phyloP scores from a whole-genome alignment of 2,113 vertebrate genomes.

The Muntiacus muntjak region DNA sequence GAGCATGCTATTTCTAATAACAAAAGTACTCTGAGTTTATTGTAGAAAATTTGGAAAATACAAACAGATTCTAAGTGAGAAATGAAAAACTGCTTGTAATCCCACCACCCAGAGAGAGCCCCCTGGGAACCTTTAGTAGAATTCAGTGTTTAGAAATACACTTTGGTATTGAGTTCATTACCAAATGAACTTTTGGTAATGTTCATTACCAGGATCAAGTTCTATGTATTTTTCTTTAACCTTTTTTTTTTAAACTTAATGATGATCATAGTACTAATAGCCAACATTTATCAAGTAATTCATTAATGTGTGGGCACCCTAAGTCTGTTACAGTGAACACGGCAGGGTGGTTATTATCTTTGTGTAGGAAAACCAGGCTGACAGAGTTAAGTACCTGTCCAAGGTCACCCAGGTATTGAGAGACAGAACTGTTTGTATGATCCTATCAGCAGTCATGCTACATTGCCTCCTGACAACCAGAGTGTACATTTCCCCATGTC shows the following conservation, averaged over 20 bases:
- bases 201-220: background rate
- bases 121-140: background rate
- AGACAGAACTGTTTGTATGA: rapidly evolving
- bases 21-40: background rate
- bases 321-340: background rate
- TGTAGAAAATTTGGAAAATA: background rate
- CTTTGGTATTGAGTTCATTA: background rate
- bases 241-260: background rate
- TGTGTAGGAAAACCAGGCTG: background rate
- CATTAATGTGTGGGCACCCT: background rate
- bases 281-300: background rate
- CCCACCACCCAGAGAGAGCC: background rate
- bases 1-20: background rate
- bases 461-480: background rate
- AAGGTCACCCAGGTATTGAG: background rate
- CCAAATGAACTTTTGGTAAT: background rate
- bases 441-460: background rate
- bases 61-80: background rate
- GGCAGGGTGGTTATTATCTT: rapidly evolving
- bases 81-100: background rate
- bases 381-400: background rate
- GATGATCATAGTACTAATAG: background rate
- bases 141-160: background rate
- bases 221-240: background rate
- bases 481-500: background rate